These are phyloP conservation scores for Nesospiza acunhae DNA, from an alignment of 2,113 vertebrate species.

Conservation along the genomic window DNA sequence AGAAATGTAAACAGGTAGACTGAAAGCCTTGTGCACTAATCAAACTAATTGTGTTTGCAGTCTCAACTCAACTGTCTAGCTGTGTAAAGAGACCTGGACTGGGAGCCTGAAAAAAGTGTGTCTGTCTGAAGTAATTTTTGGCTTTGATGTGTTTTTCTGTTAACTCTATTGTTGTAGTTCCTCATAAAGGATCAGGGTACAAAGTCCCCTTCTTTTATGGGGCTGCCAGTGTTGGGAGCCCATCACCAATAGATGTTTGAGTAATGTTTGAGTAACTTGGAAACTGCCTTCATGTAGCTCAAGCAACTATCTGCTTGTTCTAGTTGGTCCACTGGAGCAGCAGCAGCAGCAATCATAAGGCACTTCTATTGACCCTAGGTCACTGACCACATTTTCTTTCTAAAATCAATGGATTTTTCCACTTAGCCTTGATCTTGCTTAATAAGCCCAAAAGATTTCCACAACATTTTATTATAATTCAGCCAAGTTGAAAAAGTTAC, in stretches of 20 bases:
- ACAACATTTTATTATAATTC: neutral
- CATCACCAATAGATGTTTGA: neutral
- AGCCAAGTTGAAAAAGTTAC: neutral
- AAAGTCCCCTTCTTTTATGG: neutral
- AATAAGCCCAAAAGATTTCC: neutral
- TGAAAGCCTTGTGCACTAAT: slow-evolving; percentile 73
- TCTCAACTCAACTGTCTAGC: slow-evolving; percentile 49
- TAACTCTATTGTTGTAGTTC: neutral
- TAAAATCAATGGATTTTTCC: neutral
- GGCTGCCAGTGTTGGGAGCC: neutral
- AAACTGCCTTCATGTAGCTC: neutral
- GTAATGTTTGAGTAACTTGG: neutral
- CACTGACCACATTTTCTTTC: neutral
- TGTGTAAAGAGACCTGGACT: slow-evolving; percentile 13
- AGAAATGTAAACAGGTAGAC: slow-evolving; percentile 97
- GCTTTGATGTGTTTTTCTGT: slow-evolving; percentile 8
- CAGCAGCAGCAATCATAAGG: neutral
- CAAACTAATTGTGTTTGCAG: slow-evolving; percentile 72
- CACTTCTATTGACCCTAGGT: neutral
- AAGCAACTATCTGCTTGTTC: neutral
- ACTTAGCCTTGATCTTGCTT: neutral
- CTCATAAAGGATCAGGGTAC: neutral
- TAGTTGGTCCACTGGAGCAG: neutral
- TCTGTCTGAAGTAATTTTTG: slow-evolving; percentile 29
- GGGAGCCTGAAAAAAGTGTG: slow-evolving; percentile 12